Base-by-base conservation (phyloP, 2,888 invertebrate species). In the Disparrhopalites patrizii region DNA sequence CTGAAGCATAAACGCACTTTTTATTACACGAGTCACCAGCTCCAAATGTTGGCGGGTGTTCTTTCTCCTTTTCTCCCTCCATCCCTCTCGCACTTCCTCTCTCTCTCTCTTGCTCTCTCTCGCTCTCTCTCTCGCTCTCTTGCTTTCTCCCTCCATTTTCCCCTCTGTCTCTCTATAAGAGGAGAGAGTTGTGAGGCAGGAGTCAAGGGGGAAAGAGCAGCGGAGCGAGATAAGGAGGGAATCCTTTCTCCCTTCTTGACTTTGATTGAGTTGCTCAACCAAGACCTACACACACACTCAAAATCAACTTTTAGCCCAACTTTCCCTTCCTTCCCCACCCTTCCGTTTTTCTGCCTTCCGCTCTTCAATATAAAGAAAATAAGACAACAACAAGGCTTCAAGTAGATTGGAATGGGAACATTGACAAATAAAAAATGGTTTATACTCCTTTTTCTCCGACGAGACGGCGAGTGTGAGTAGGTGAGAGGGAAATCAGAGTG, bases 241-340 rank as follows among this genome's bases (percentile, higher is more conserved):
- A 33, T 68, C 50, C 31, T 62, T 47, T 51, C 31, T 68, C 50
- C 40, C 58, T 36, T 43, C 36, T 60, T 69, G 71, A 71, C 71
- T 68, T 71, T 71, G 71, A 71, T 71, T 68, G 71, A 71, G 69
- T 60, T 69, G 52, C 47, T 33, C n/a, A 33, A 56, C 57, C 13
- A 33, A 56, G 23, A 56, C 56, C 4, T 28, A 18, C 54, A 36
- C 36, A 10, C 36, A n/a, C n/a, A n/a, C n/a, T n/a, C n/a, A n/a
- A 28, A 58, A 58, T 56, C 56, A 58, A 43, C 47, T 23, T 43
- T 40, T 18, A 40, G n/a, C n/a, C n/a, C n/a, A n/a, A n/a, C n/a
- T n/a, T n/a, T n/a, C n/a, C n/a, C n/a, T n/a, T n/a, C n/a, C n/a
- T n/a, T n/a, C n/a, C n/a, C n/a, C n/a, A n/a, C n/a, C n/a, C n/a